These are phyloP conservation scores for Lucilia cuprina DNA, from an alignment of 1,140 invertebrate genomes.

Conservation along the genomic window DNA sequence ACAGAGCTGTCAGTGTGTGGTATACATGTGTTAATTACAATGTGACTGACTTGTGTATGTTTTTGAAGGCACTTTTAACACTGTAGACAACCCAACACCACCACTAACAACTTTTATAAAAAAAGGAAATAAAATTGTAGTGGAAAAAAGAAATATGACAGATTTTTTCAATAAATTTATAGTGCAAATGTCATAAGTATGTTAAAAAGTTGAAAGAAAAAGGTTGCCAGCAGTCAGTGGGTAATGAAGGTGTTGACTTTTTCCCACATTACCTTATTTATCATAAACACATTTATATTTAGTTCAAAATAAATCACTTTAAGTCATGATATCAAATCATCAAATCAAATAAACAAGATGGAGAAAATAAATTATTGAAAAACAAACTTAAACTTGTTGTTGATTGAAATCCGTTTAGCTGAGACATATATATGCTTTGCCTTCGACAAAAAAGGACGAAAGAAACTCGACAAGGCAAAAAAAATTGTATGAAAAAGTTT, in stretches of 20 bases:
- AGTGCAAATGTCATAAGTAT: too few species aligned
- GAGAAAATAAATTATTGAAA: background rate
- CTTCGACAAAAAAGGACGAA: background rate
- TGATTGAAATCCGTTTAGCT: background rate
- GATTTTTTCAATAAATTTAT: too few species aligned
- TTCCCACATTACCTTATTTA: background rate
- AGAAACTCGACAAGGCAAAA: too few species aligned
- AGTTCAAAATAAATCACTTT: background rate
- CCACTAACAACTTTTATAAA: too few species aligned
- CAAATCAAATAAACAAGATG: background rate
- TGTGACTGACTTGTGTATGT: background rate
- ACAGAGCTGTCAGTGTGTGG: background rate
- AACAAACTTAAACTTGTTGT: background rate
- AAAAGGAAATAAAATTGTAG: too few species aligned
- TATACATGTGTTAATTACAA: slow-evolving; percentile 7
- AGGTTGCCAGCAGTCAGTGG: too few species aligned
- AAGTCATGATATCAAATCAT: background rate
- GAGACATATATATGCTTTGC: background rate
- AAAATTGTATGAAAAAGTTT: background rate
- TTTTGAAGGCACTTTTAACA: background rate
- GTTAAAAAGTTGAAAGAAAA: too few species aligned
- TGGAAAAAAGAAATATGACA: too few species aligned
- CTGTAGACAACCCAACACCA: too few species aligned
- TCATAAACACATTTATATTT: background rate
- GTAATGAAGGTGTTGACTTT: background rate